Evolutionary conservation across 2,113 vertebrate genomes (phyloP).

Genomic region (Pelusios castaneus): DNA sequence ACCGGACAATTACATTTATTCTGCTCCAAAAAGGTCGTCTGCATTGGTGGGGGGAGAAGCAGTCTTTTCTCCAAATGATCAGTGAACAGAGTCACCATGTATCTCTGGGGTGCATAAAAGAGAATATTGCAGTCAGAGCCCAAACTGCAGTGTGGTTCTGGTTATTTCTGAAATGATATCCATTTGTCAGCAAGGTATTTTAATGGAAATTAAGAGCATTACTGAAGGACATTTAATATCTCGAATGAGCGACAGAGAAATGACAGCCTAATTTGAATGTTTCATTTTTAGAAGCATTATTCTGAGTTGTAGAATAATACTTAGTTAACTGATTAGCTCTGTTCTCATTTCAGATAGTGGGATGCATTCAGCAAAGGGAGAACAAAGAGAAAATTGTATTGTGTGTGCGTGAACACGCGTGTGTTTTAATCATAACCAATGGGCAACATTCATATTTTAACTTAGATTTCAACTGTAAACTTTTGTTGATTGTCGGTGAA

Average conservation of each 20-base stretch:
- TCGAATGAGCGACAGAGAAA: slow-evolving; percentile 34
- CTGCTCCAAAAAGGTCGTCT: background rate
- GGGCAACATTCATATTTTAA: background rate
- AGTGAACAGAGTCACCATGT: background rate
- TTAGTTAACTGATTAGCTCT: slow-evolving; percentile 52
- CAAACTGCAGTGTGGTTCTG: accelerated
- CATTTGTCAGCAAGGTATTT: background rate
- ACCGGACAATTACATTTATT: accelerated
- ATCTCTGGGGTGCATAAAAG: background rate
- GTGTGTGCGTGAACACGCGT: background rate
- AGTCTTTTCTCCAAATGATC: background rate
- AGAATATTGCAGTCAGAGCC: background rate
- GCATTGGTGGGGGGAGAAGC: background rate
- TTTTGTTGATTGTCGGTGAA: slow-evolving; percentile 5
- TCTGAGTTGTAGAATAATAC: slow-evolving; percentile 60
- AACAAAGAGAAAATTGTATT: slow-evolving; percentile 30
- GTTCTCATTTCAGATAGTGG: slow-evolving; percentile 21
- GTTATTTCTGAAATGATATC: background rate
- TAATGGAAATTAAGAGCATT: slow-evolving; percentile 54
- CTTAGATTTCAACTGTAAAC: background rate
- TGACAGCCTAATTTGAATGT: slow-evolving; percentile 66
- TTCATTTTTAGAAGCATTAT: slow-evolving; percentile 72
- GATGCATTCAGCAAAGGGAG: slow-evolving; percentile 17
- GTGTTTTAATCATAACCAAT: slow-evolving; percentile 15
- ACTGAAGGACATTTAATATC: slow-evolving; percentile 41